Conservation (phyloP, 1,140 invertebrate species). For the Parapsyche elsis region DNA sequence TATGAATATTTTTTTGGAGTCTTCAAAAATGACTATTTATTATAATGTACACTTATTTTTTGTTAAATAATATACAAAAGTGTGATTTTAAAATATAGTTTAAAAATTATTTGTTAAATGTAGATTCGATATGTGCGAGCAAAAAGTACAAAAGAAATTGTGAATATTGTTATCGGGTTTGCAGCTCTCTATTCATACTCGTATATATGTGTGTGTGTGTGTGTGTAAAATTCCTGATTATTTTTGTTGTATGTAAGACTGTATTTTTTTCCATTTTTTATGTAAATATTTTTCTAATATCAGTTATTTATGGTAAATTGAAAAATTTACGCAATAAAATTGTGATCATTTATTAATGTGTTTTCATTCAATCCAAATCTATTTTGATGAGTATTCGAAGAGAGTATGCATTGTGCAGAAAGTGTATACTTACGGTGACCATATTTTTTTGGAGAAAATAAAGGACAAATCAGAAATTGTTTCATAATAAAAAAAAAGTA, state of each 20-base stretch:
- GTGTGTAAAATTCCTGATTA: not conserved
- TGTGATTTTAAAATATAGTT: slow-evolving; percentile 8
- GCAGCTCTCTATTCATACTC: slow-evolving; percentile 13
- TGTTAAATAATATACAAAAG: not conserved
- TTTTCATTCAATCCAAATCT: too few relatives aligned
- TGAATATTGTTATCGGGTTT: not conserved
- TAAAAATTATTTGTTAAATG: not conserved
- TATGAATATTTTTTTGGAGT: too few relatives aligned
- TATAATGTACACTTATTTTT: too few relatives aligned
- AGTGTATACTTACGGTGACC: too few relatives aligned
- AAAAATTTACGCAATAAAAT: not conserved
- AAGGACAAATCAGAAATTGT: too few relatives aligned
- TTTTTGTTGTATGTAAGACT: not conserved
- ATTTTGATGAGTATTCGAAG: too few relatives aligned
- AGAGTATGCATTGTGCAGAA: too few relatives aligned
- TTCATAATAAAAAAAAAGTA: too few relatives aligned
- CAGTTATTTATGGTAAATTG: not conserved
- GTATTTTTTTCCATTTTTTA: not conserved
- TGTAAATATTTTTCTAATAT: not conserved
- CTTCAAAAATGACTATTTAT: too few relatives aligned
- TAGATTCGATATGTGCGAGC: not conserved
- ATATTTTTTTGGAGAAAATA: too few relatives aligned
- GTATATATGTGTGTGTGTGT: not conserved
- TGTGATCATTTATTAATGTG: not conserved
- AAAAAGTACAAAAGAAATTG: not conserved